Percentiles rank a stretch among this genome's conserved stretches.
Evolutionary conservation across 2,113 vertebrate species (phyloP).

Genomic region (Lutjanus erythropterus): DNA sequence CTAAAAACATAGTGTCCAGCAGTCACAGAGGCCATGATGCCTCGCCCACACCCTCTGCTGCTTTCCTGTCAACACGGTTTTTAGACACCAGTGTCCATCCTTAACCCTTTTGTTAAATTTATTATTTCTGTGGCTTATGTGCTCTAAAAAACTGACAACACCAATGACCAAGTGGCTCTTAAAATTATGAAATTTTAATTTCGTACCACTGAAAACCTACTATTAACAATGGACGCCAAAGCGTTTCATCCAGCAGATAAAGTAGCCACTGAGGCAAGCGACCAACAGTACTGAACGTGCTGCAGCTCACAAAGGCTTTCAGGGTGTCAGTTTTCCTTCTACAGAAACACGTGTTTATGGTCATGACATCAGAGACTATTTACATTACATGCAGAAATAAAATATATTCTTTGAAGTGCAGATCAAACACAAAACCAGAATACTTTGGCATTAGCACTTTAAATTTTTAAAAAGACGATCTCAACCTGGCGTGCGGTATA

Average conservation of each 20-base stretch:
- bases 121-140: too few relatives aligned
- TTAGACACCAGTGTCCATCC: too few relatives aligned
- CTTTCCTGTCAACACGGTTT: too few relatives aligned
- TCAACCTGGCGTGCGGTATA: not conserved
- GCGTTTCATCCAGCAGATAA: not conserved
- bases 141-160: too few relatives aligned
- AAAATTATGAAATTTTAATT: too few relatives aligned
- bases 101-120: too few relatives aligned
- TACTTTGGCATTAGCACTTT: constrained; percentile 29
- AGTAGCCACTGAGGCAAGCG: constrained; percentile 3
- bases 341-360: constrained; percentile 30
- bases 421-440: constrained; percentile 35
- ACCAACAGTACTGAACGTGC: not conserved
- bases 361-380: constrained; percentile 59
- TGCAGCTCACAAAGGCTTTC: constrained; percentile 24
- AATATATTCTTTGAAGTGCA: constrained; percentile 40
- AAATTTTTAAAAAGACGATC: not conserved
- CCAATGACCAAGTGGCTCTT: too few relatives aligned
- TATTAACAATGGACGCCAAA: constrained; percentile 5
- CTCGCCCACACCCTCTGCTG: too few relatives aligned
- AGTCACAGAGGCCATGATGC: too few relatives aligned
- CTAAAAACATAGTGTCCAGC: too few relatives aligned
- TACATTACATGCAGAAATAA: constrained; percentile 23
- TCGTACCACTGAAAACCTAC: too few relatives aligned
- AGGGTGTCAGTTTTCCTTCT: constrained; percentile 54